phyloP scores from a whole-genome alignment of 2,113 vertebrate genomes.

The Rattus rattus region DNA sequence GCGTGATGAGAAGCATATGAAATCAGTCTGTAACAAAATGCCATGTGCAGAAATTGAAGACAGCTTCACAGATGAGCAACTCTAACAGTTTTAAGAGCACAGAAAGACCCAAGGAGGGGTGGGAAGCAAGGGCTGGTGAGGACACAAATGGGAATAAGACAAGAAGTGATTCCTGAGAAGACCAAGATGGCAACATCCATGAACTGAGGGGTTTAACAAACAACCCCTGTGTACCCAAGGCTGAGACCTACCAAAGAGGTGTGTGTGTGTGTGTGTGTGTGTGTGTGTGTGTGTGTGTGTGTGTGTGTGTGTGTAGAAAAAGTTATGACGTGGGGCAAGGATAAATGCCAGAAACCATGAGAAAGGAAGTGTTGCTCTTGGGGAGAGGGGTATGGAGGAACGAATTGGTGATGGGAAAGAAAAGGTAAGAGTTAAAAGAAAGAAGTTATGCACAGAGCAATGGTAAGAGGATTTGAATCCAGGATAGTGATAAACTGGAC shows the following conservation, averaged over 20 bases:
- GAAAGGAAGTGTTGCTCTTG: not conserved
- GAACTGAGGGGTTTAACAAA: not conserved
- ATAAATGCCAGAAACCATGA: not conserved
- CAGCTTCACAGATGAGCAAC: conserved; percentile 13
- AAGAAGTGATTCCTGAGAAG: not conserved
- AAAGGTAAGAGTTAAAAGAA: not conserved
- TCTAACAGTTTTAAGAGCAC: not conserved
- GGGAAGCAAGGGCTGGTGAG: not conserved
- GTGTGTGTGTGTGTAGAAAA: not conserved
- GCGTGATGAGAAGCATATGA: not conserved
- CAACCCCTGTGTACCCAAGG: not conserved
- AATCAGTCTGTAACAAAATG: not conserved
- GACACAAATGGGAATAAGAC: conserved; percentile 2
- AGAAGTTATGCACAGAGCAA: not conserved
- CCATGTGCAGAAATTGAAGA: not conserved
- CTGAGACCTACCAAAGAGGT: not conserved
- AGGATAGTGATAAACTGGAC: not conserved
- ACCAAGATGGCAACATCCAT: not conserved
- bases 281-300: no score
- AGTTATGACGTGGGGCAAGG: not conserved
- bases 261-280: no score
- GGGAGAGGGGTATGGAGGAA: not conserved
- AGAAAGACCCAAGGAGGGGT: not conserved
- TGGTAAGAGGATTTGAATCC: not conserved
- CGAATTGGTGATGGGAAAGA: not conserved